These are phyloP conservation scores for Sarcophaga bullata DNA, from an alignment of 1,140 invertebrate genomes.

Conservation along the genomic window DNA sequence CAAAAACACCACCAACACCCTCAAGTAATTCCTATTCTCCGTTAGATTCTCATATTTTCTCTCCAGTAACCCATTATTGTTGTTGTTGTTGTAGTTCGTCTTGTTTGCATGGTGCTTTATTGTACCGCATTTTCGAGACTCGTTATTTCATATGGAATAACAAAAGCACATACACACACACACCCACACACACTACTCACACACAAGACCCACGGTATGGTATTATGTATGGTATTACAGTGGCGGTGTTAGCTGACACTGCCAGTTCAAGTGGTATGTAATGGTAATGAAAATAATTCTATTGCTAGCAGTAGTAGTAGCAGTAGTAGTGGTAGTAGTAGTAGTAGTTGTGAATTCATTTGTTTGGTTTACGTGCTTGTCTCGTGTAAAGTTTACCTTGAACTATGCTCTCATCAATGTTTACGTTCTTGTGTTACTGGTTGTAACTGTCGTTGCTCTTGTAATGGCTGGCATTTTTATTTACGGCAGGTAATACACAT, in stretches of 20 bases:
- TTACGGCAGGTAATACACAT: not conserved
- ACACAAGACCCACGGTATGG: not conserved
- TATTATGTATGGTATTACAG: not conserved
- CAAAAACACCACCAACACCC: not conserved
- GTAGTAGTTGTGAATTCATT: not conserved
- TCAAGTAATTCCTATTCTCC: too few species aligned
- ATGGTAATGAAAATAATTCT: not conserved
- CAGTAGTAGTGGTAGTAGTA: not conserved
- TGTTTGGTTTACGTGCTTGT: not conserved
- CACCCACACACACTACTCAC: not conserved
- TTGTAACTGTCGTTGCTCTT: not conserved
- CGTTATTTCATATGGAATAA: not conserved
- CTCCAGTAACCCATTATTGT: too few species aligned
- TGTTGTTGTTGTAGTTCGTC: not conserved
- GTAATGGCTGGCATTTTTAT: not conserved
- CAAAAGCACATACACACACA: not conserved
- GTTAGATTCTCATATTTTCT: too few species aligned
- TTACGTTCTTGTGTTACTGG: not conserved
- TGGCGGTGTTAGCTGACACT: not conserved
- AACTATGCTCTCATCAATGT: not conserved
- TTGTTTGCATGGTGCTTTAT: not conserved
- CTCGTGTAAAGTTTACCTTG: constrained; percentile 29
- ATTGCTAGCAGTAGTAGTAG: not conserved
- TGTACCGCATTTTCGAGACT: not conserved
- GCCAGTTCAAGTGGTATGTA: not conserved